Evolutionary conservation across 2,888 invertebrate genomes (phyloP), one percentile per base, ranked within the genome.

Genomic region (Diadegma fenestrale): DNA sequence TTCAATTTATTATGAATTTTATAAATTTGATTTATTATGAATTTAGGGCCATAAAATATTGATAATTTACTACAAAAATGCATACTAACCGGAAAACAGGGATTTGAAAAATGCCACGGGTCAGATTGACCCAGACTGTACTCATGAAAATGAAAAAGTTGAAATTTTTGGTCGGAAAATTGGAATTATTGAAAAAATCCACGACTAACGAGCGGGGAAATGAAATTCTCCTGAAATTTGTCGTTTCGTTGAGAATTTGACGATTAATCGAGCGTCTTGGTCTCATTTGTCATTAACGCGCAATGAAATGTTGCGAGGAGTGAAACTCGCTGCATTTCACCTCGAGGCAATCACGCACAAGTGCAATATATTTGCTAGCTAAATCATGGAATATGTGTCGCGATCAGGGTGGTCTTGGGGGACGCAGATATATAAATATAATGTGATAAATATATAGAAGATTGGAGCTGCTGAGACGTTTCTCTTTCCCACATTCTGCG

Each of bases 341-440:
- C 19, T 64, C 69, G 72, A 17, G 45, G 14, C 51, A 41, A 77
- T 58, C 45, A 19, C 10, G 37, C 22, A 14, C 6, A 58, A 26
- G 14, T 58, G 26, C 26, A 58, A 37, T 37, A 19, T 68, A 71
- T 73, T 76, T 64, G 26, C 51, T 33, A 83, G 80, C 78, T 84
- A 86, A 87, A 87, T 88, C 86, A 88, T 84, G 79, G 76, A 80
- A 86, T 86, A 76, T 81, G 76, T 83, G 80, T 82, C 78, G 78
- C 87, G 85, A 85, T 86, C 83, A 88, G 82, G 89, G 89, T 89
- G 89, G 89, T 89, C 89, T 77, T 48, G n/a, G 68, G 61, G 43
- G 19, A 72, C 19, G 12, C 26, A 61, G 17, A n/a, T 72, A 45
- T 63, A 68, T 71, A 63, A 26, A 80, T 63, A 80, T 66, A 69